Percentiles rank a stretch among this genome's conserved stretches.
Conservation (phyloP, 2,113 vertebrate species). For the Podarcis raffonei region DNA sequence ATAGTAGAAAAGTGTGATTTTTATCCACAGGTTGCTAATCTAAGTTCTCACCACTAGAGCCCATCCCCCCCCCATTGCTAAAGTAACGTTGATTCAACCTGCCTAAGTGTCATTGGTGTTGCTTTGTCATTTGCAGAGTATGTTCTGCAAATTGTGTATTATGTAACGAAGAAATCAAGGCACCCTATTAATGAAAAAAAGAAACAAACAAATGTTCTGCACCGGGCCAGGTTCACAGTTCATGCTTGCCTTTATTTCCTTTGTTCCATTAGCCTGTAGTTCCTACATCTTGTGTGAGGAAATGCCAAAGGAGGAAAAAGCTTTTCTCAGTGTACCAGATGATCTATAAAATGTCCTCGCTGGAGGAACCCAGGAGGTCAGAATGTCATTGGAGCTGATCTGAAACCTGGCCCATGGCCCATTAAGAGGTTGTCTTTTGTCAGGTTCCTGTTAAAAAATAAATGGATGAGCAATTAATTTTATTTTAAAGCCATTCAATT, state of each 20-base stretch:
- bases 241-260: not conserved
- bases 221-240: no score
- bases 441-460: conserved; percentile 7
- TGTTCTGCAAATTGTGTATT: no score
- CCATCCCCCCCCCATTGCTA: not conserved
- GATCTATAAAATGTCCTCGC: not conserved
- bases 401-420: not conserved
- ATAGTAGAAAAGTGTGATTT: not conserved
- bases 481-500: conserved; percentile 31
- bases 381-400: not conserved
- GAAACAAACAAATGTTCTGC: no score
- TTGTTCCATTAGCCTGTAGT: not conserved
- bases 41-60: not conserved
- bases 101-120: not conserved
- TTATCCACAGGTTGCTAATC: not conserved
- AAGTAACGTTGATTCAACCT: not conserved
- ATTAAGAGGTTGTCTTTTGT: conserved; percentile 22
- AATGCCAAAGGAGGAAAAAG: not conserved
- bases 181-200: not conserved
- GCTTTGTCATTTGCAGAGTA: not conserved
- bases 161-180: not conserved
- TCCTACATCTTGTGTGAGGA: not conserved
- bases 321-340: not conserved
- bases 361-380: not conserved
- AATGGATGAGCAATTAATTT: conserved; percentile 23